phyloP scores from a whole-genome alignment of 1,140 invertebrate genomes.

The Neoseiulus cucumeris region DNA sequence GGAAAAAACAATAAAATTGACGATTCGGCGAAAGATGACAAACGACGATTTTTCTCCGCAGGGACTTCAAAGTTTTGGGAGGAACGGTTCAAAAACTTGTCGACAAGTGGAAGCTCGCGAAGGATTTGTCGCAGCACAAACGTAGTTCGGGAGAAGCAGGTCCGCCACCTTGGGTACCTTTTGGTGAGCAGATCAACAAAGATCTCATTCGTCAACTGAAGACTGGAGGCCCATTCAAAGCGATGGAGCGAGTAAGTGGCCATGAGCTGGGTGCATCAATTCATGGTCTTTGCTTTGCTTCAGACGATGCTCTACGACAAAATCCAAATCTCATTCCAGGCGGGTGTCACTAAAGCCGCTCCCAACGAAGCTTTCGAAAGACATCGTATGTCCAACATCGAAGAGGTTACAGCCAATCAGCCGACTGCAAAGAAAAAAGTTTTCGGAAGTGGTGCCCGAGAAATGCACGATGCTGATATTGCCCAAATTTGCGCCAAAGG shows the following conservation, averaged over 20 bases:
- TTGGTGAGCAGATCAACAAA: constrained; percentile 52
- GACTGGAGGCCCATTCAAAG: constrained; percentile 34
- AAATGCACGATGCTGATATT: constrained; percentile 50
- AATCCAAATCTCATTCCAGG: too few species aligned
- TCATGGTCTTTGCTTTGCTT: too few species aligned
- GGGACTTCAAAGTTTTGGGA: constrained; percentile 45
- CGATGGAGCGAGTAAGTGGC: constrained; percentile 13
- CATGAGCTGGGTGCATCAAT: constrained; percentile 18
- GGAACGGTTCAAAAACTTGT: constrained; percentile 57
- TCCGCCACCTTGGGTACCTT: constrained; percentile 72
- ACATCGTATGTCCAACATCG: constrained; percentile 62
- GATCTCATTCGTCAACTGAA: constrained; percentile 28
- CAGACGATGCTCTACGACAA: too few species aligned
- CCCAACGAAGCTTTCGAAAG: constrained; percentile 58
- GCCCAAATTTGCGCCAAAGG: constrained; percentile 59
- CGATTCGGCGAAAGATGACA: too few species aligned
- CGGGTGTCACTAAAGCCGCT: constrained; percentile 23
- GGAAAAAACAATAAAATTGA: too few species aligned
- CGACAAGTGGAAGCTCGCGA: constrained; percentile 64
- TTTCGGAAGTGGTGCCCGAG: constrained; percentile 45
- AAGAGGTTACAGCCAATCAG: constrained; percentile 45
- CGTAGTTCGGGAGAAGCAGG: constrained; percentile 29
- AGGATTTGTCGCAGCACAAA: constrained; percentile 48
- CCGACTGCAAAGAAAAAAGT: constrained; percentile 34
- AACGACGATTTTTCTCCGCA: too few species aligned